phyloP scores from a whole-genome alignment of 2,113 vertebrate genomes.

The Lichenostomus cassidix region DNA sequence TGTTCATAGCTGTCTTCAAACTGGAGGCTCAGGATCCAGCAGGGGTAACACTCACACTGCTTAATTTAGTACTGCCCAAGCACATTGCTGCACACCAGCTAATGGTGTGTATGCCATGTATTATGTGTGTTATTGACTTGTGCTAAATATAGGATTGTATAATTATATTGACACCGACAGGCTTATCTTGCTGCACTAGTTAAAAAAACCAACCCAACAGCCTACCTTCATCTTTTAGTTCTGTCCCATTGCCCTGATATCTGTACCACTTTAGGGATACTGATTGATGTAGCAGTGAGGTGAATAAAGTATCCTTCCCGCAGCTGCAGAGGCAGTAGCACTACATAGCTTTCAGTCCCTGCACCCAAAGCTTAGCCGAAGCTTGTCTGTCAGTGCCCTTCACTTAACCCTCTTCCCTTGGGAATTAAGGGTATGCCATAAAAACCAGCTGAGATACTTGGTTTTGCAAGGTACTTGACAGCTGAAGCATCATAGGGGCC shows the following conservation, averaged over 20 bases:
- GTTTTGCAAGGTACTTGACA: neutral
- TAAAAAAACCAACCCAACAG: neutral
- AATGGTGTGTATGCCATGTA: neutral
- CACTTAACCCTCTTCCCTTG: neutral
- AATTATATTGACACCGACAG: neutral
- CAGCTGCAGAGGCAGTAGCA: neutral
- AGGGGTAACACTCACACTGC: neutral
- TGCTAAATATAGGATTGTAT: neutral
- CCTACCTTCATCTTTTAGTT: neutral
- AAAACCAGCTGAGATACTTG: neutral
- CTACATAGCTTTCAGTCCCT: neutral
- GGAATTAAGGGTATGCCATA: neutral
- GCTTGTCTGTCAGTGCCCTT: neutral
- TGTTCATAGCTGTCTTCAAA: neutral
- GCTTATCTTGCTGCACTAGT: neutral
- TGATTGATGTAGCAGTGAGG: fast-evolving
- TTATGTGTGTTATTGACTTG: neutral
- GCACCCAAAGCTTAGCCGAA: neutral
- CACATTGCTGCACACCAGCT: neutral
- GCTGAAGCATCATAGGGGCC: neutral
- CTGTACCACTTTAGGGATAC: neutral
- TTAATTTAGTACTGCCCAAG: neutral
- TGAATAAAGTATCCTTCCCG: neutral
- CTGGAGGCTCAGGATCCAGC: neutral
- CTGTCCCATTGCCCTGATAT: neutral